Evolutionary conservation across 1,140 invertebrate genomes (phyloP).

Genomic region (Coelopa frigida): DNA sequence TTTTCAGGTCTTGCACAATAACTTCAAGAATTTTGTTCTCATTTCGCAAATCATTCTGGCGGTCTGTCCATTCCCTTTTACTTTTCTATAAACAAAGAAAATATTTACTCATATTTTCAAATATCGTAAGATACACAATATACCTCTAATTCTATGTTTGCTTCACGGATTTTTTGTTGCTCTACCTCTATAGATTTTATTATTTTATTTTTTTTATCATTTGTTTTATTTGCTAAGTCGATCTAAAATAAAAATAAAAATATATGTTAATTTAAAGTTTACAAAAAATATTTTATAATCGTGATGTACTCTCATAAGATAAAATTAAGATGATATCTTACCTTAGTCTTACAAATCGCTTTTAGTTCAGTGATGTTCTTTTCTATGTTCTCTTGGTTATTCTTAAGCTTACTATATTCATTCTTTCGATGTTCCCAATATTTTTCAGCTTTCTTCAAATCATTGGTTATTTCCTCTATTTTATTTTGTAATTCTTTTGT

Average conservation of each 20-base stretch:
- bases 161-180: constrained; percentile 20
- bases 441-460: constrained; percentile 6
- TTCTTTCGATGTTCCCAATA: constrained; percentile 7
- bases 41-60: constrained; percentile 8
- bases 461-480: background rate
- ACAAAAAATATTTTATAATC: background rate
- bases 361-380: constrained; percentile 15
- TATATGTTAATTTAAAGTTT: too few species aligned
- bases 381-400: constrained; percentile 7
- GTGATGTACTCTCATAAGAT: background rate
- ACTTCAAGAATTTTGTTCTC: constrained; percentile 8
- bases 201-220: constrained; percentile 9
- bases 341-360: constrained; percentile 20
- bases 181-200: constrained; percentile 17
- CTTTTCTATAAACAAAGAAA: constrained; percentile 9
- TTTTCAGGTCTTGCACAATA: constrained; percentile 7
- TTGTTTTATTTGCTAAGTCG: constrained; percentile 6
- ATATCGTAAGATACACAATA: background rate
- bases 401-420: constrained; percentile 4
- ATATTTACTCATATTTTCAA: background rate
- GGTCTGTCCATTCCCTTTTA: constrained; percentile 14
- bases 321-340: too few species aligned
- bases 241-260: constrained; percentile 14
- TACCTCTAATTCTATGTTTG: constrained; percentile 21
- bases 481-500: constrained; percentile 14